A percentile compares a stretch with the other conserved stretches of the same genome.
phyloP scores from a whole-genome alignment of 2,888 invertebrate species.

The Ichneumoninae sp. region DNA sequence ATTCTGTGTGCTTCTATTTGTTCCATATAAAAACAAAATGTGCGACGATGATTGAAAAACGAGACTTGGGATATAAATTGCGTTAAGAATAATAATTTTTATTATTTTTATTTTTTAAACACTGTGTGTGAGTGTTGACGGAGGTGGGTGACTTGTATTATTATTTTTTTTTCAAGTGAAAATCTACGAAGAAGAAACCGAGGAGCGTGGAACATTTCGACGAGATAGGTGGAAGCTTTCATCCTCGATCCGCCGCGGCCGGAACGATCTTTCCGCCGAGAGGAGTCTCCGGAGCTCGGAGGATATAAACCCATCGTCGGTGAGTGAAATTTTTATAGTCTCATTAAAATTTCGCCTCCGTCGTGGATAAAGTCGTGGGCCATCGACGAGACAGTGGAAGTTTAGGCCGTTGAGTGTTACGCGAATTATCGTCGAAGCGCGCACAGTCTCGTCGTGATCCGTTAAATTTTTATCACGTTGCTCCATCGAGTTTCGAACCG shows the following conservation, averaged over 20 bases:
- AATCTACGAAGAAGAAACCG: slow-evolving; percentile 14
- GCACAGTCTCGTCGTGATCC: no score
- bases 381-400: not conserved
- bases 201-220: not conserved
- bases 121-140: slow-evolving; percentile 42
- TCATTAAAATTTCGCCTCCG: not conserved
- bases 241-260: not conserved
- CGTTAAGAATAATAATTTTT: not conserved
- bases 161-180: slow-evolving; percentile 21
- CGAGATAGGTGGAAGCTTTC: not conserved
- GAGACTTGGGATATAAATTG: not conserved
- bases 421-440: no score
- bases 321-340: slow-evolving; percentile 9
- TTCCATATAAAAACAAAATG: not conserved
- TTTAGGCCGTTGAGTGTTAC: not conserved
- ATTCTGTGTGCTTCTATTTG: not conserved
- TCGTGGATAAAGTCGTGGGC: not conserved
- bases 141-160: slow-evolving; percentile 46
- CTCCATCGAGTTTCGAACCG: not conserved
- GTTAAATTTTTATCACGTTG: not conserved
- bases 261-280: slow-evolving; percentile 5
- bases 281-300: not conserved
- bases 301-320: slow-evolving; percentile 9
- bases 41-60: not conserved
- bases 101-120: not conserved